Base-by-base conservation (phyloP, 1,140 invertebrate species). In the Pararge aegeria region DNA sequence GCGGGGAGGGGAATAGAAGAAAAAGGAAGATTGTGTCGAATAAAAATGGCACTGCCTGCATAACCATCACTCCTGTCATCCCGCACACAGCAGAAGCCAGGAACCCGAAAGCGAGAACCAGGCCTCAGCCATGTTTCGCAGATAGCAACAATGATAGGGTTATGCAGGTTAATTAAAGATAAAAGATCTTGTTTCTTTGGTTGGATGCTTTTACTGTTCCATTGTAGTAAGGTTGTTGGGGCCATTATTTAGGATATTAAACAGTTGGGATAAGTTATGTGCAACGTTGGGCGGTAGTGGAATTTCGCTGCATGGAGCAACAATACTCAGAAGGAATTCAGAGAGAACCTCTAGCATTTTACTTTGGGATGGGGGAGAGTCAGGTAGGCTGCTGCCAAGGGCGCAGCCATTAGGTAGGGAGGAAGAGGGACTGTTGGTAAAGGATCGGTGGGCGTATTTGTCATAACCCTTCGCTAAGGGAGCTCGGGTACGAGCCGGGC, bases 31-130 rank as follows among this genome's bases (percentile, higher is more conserved):
- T 13, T 5, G 44, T 48, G 44, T 18, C 12, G 64, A 21, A 68
- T 49, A 16, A 54, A 18, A 12, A 37, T 37, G 9, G 34, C 34
- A 37, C 34, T 37, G 2, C 34, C 20, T 20, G 44, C 63, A 44
- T 62, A 62, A 0, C 70, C 66, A 44, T 69, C 64, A 20, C 24
- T 21, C 38, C 55, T 62, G 52, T 72, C 62, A 48, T 66, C 63
- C 37, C 70, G 48, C 6, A 72, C n/a, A 53, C 70, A 68, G 0
- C 53, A 15, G 46, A 53, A 68, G 0, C 69, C 65, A 5, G 58
- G 49, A 0, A 66, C 55, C 16, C 52, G 13, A 20, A 69, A 65
- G 12, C 15, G 55, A 34, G 55, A 50, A 0, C 54, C 61, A 24
- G 64, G 61, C 16, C 19, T 15, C 7, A 52, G 29, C 49, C 49